Evolutionary conservation across 2,888 invertebrate species (phyloP).

Genomic region (Drosophila anomalipes): DNA sequence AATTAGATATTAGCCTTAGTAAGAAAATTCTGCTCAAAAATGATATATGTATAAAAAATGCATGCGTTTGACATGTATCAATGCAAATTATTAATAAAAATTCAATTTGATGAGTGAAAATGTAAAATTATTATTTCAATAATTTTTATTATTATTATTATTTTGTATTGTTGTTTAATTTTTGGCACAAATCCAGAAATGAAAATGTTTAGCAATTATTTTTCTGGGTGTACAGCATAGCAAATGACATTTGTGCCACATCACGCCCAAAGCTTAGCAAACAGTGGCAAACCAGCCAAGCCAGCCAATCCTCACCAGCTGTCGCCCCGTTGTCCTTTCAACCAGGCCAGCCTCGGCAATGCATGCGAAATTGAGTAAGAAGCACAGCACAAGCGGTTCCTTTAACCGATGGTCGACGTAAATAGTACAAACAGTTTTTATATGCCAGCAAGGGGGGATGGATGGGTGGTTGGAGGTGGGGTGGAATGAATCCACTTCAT

Average conservation of each 20-base stretch:
- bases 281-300: constrained; percentile 37
- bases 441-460: constrained; percentile 1
- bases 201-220: background rate
- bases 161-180: background rate
- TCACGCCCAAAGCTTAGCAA: constrained; percentile 64
- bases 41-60: background rate
- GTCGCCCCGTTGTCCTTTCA: constrained; percentile 18
- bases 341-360: constrained; percentile 43
- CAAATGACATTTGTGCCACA: constrained; percentile 75
- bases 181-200: background rate
- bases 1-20: background rate
- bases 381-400: constrained; percentile 38
- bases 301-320: constrained; percentile 43
- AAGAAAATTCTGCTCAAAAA: background rate
- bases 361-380: constrained; percentile 70
- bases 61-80: too few species aligned
- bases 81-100: background rate
- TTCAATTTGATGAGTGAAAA: background rate
- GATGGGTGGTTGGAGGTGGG: background rate
- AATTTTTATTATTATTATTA: background rate
- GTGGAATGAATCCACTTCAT: constrained; percentile 57
- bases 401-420: constrained; percentile 72
- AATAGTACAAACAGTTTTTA: constrained; percentile 59
- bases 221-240: constrained; percentile 40
- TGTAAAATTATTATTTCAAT: background rate